Conservation (phyloP, 2,113 vertebrate species). For the Isurus oxyrinchus region DNA sequence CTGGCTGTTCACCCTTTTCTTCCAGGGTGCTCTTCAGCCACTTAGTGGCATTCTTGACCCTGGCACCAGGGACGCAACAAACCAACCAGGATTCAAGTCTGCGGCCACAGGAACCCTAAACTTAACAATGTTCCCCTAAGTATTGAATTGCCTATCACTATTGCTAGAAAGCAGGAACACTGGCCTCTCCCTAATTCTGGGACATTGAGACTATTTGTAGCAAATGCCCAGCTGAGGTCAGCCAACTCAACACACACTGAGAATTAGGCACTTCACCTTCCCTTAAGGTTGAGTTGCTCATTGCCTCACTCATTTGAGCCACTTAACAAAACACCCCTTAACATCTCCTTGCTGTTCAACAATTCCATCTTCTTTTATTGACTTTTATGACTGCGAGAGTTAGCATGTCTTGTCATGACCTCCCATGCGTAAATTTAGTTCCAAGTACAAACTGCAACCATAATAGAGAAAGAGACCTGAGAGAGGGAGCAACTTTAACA, state of each 20-base stretch:
- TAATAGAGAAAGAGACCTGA: background rate
- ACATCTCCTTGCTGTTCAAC: background rate
- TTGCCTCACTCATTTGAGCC: background rate
- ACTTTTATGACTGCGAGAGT: background rate
- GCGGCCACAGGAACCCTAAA: no score
- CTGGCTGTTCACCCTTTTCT: no score
- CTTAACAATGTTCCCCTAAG: no score
- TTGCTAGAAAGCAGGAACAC: background rate
- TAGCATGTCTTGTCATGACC: no score
- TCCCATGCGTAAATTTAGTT: background rate
- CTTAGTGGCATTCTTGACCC: no score
- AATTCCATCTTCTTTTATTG: background rate
- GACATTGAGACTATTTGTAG: background rate
- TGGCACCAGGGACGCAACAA: no score
- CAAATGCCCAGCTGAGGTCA: background rate
- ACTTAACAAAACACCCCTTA: background rate
- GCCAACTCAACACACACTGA: background rate
- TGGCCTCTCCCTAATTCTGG: background rate
- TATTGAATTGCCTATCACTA: no score
- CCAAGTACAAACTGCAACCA: background rate
- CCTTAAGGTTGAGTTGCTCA: background rate
- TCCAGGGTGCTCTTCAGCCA: no score
- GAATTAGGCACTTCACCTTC: background rate
- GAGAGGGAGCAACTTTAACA: background rate
- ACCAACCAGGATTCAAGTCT: no score